Conservation (phyloP, 2,888 invertebrate species). For the Temnothorax ravouxi region DNA sequence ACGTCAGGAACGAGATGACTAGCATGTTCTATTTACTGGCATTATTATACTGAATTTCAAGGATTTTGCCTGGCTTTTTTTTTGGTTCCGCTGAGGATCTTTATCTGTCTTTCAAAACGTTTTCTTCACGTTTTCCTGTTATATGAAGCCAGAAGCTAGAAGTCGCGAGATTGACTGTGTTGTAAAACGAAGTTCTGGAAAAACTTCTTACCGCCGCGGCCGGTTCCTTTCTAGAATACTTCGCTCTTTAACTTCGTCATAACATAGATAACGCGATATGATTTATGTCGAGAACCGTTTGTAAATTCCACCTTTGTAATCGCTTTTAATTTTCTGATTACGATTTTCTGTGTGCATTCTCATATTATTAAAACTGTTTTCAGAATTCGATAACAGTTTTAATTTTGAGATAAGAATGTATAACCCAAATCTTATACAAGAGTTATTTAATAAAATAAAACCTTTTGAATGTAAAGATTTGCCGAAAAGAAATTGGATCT, state of each 20-base stretch:
- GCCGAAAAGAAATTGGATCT: neutral
- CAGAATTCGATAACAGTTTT: neutral
- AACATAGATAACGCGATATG: neutral
- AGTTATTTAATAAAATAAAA: neutral
- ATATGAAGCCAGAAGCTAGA: neutral
- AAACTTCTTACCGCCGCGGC: conserved; percentile 5
- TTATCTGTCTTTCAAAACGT: conserved; percentile 34
- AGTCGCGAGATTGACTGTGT: conserved; percentile 7
- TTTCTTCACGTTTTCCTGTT: neutral
- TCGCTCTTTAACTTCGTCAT: neutral
- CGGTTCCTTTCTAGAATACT: neutral
- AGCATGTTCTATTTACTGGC: neutral
- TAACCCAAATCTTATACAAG: neutral
- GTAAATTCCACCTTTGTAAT: neutral
- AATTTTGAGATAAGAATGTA: neutral
- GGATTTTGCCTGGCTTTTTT: conserved; percentile 3
- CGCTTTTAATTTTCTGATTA: neutral
- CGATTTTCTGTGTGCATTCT: neutral
- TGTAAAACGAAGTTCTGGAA: conserved; percentile 16
- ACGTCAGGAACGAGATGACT: conserved; percentile 24
- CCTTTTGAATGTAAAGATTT: neutral
- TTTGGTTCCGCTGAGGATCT: neutral
- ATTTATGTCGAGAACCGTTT: neutral
- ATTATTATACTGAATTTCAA: conserved; percentile 40
- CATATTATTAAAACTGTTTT: neutral